Percentiles rank a stretch among this genome's conserved stretches.
These are phyloP conservation scores for Tetramorium bicarinatum DNA, from an alignment of 2,888 invertebrate species.

Conservation along the genomic window DNA sequence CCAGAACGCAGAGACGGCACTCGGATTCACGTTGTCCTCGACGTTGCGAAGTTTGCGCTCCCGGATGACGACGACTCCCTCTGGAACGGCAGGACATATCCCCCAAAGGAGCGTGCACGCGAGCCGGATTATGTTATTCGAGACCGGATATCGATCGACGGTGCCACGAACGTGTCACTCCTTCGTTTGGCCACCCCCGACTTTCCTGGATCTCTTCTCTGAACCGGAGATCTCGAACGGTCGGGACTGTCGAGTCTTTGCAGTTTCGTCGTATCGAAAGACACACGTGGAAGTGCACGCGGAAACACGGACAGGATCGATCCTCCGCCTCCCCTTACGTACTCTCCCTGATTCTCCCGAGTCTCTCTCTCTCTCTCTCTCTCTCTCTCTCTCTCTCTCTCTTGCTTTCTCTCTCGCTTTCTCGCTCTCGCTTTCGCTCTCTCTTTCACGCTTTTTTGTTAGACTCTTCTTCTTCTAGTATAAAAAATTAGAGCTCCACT, in stretches of 20 bases:
- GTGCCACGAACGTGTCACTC: conserved; percentile 14
- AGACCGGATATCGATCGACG: conserved; percentile 45
- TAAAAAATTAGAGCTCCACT: conserved; percentile 75
- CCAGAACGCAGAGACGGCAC: conserved; percentile 70
- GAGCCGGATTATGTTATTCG: conserved; percentile 66
- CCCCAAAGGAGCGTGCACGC: conserved; percentile 79
- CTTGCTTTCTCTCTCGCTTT: conserved; percentile 15
- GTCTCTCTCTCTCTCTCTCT: conserved; percentile 30
- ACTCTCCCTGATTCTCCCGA: conserved; percentile 59
- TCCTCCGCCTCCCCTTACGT: conserved; percentile 2
- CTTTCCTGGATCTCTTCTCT: not conserved
- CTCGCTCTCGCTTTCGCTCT: not conserved
- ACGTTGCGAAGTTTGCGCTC: conserved; percentile 72
- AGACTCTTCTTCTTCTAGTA: conserved; percentile 67
- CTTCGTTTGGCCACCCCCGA: not conserved
- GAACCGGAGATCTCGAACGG: conserved; percentile 31
- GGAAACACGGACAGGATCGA: conserved; percentile 62
- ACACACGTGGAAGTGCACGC: conserved; percentile 72
- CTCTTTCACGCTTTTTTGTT: conserved; percentile 51
- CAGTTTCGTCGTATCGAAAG: conserved; percentile 40
- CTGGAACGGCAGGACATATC: conserved; percentile 80
- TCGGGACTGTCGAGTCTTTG: conserved; percentile 6
- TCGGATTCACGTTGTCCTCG: conserved; percentile 71
- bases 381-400: conserved; percentile 31
- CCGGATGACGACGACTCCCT: conserved; percentile 73